A percentile compares a stretch with the other conserved stretches of the same genome.
Evolutionary conservation across 2,797 vertebrate genomes (phyloP).

Genomic region (Gymnoscopelus microlampas): DNA sequence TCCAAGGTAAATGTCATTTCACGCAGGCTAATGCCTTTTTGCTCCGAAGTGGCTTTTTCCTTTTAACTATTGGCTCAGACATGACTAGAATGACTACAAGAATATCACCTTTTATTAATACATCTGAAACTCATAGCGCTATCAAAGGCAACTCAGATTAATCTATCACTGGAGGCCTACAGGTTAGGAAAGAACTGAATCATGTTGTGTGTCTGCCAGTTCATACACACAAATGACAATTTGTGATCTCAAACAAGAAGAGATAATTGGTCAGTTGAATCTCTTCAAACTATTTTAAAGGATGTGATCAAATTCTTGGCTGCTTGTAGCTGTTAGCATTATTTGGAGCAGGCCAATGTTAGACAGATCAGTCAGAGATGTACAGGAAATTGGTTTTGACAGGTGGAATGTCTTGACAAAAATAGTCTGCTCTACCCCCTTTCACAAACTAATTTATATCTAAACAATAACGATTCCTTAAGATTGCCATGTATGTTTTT

Average conservation of each 20-base stretch:
- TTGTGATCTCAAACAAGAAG: neutral
- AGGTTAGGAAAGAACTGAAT: neutral
- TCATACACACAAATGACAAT: neutral
- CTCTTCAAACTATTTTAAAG: slow-evolving; percentile 7
- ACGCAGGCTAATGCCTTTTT: slow-evolving; percentile 28
- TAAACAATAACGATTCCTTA: slow-evolving; percentile 39
- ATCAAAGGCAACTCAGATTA: too few relatives aligned
- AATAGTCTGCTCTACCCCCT: slow-evolving; percentile 40
- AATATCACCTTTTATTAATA: too few relatives aligned
- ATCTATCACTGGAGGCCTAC: too few relatives aligned
- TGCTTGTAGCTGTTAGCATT: slow-evolving; percentile 51
- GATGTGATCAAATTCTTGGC: slow-evolving; percentile 29
- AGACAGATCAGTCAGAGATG: slow-evolving; percentile 64
- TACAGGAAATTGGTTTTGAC: slow-evolving; percentile 81
- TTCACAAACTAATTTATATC: slow-evolving; percentile 53
- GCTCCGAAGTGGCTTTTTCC: slow-evolving; percentile 5
- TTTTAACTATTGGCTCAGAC: too few relatives aligned
- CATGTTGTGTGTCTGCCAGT: neutral
- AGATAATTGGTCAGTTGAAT: slow-evolving; percentile 17
- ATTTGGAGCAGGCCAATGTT: slow-evolving; percentile 47
- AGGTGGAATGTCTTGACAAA: slow-evolving; percentile 75
- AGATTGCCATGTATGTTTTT: too few relatives aligned
- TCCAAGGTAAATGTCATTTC: slow-evolving; percentile 2
- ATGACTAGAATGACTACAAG: too few relatives aligned
- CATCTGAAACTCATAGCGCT: too few relatives aligned